These are phyloP conservation scores for Clarias macrocephalus DNA, from an alignment of 2,113 vertebrate genomes.

Conservation along the genomic window DNA sequence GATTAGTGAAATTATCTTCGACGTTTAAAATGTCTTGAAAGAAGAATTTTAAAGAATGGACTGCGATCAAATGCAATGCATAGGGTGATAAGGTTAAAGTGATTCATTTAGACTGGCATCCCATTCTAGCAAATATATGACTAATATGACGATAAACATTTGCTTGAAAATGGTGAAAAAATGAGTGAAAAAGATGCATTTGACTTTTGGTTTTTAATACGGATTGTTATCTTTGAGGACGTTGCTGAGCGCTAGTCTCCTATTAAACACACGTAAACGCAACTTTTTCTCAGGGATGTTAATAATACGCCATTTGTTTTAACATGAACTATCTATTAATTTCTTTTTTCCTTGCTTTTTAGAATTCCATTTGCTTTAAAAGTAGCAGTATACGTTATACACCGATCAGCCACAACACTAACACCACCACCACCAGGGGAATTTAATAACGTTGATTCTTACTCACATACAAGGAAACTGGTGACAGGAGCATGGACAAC, in stretches of 20 bases:
- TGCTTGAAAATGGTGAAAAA: not conserved
- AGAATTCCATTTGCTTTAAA: not conserved
- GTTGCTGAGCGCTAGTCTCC: not conserved
- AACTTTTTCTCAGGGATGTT: not conserved
- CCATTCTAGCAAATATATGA: too few relatives aligned
- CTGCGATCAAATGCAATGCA: too few relatives aligned
- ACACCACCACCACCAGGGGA: too few relatives aligned
- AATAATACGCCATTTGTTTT: not conserved
- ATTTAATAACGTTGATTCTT: too few relatives aligned
- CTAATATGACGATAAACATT: not conserved
- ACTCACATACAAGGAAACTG: too few relatives aligned
- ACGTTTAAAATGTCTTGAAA: not conserved
- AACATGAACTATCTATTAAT: not conserved
- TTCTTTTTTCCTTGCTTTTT: not conserved
- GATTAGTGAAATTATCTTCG: not conserved
- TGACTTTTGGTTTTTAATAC: not conserved
- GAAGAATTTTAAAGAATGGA: not conserved
- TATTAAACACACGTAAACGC: not conserved
- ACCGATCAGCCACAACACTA: not conserved
- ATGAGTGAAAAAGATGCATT: not conserved
- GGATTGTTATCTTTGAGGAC: not conserved
- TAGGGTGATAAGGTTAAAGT: not conserved
- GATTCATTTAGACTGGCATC: not conserved
- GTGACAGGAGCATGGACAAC: too few relatives aligned
- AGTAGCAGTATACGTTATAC: not conserved